These are phyloP conservation scores for Perca fluviatilis DNA, from an alignment of 2,113 vertebrate genomes.

Conservation along the genomic window DNA sequence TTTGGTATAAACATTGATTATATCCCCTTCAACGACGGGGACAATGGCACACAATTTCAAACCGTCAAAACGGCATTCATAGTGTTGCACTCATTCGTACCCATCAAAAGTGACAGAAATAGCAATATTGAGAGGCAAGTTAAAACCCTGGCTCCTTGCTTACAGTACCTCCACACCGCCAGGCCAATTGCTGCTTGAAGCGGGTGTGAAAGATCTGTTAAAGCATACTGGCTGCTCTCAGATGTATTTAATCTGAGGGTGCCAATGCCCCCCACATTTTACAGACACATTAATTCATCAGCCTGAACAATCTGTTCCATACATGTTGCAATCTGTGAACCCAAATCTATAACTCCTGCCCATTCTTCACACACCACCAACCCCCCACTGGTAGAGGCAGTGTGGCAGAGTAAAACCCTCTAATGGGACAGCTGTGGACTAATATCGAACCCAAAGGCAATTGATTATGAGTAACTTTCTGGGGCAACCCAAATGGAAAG, in stretches of 20 bases:
- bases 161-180: neutral
- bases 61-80: too few species aligned
- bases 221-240: neutral
- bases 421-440: constrained; percentile 30
- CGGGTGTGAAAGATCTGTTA: neutral
- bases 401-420: constrained; percentile 3
- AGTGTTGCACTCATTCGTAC: too few species aligned
- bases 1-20: too few species aligned
- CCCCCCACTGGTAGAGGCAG: constrained; percentile 17
- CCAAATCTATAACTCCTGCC: neutral
- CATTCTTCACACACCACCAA: neutral
- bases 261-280: neutral
- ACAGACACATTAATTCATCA: neutral
- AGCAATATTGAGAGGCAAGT: neutral
- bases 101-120: too few species aligned
- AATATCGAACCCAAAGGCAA: constrained; percentile 7
- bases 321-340: neutral
- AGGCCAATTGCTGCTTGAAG: neutral
- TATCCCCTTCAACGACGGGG: too few species aligned
- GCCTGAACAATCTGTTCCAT: neutral
- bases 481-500: neutral
- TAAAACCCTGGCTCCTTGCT: neutral
- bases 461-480: neutral
- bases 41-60: too few species aligned
- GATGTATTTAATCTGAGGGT: neutral